Evolutionary conservation across 1,140 invertebrate genomes (phyloP), one percentile per base, ranked within the genome.

Genomic region (Stegodyphus dumicola): DNA sequence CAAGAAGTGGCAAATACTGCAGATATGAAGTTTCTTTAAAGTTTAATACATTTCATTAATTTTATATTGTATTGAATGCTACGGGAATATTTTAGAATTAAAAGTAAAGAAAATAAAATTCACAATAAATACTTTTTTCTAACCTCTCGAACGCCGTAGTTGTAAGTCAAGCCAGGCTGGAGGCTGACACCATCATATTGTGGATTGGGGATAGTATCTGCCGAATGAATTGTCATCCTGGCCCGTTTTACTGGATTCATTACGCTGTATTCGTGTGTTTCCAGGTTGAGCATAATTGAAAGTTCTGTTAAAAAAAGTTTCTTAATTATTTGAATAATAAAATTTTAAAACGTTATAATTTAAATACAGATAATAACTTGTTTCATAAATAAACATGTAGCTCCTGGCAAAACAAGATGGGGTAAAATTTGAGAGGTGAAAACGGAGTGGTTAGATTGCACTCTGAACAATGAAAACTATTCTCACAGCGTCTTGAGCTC

Each of bases 141-240:
- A 64, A 86, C 85, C 73, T 81, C 53, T 80, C 77, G 67, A 9
- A 86, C 64, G 60, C 85, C 85, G 13, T 86, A 86, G 69, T 79
- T 80, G n/a, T 86, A 81, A 15, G 65, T 79, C 9, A 7, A 13
- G 15, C 77, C 77, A 11, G 77, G 85, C n/a, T 80, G 77, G n/a
- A 86, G 49, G 18, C 77, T 86, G 13, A 86, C 85, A 5, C 77
- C 85, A 33, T 86, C 85, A 52, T 86, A 86, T 33, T 75, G 71
- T 13, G 85, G 85, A 60, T 86, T 80, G 6, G 85, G 85, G 11
- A 86, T 81, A 5, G 70, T 76, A 7, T 86, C 64, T 6, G 85
- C 51, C 13, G 54, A 67, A 17, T 86, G 85, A 13, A 86, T 86
- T 9, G 85, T 86, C 77, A 86, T 70, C 48, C 77, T 15, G 0